Evolutionary conservation across 1,140 invertebrate genomes (phyloP), one percentile per base, ranked within the genome.

Genomic region (Dysdera silvatica): DNA sequence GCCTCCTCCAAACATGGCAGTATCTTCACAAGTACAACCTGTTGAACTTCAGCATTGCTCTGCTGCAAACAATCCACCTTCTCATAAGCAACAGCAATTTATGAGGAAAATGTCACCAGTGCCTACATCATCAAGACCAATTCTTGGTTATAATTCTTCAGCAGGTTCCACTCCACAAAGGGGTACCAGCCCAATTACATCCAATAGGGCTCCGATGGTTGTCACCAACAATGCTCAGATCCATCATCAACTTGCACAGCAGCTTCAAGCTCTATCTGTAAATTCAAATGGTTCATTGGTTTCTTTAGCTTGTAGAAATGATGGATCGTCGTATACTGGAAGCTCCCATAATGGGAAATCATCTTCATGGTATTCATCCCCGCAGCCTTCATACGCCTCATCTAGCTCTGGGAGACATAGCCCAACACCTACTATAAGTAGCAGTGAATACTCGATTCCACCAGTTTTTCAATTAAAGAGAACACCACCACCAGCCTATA

Each of bases 71-170:
- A 47, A 54, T 32, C 37, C 45, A 32, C 41, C 24, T 54, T 32
- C 41, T 16, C 67, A 65, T 66, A 84, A 81, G 65, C 86, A 89
- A 74, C 88, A 88, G 75, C 88, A 89, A 73, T 83, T 87, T 74
- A 82, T 89, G 69, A 91, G 91, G 73, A 81, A 88, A 62, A 90
- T 90, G 82, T 90, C 87, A 8, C 88, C 87, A 29, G 86, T 85
- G 33, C 41, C 84, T 86, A 70, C 60, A 48, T 61, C 70, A 52
- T 62, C 60, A 57, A 57, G 67, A 49, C 62, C 52, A 43, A 35
- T 60, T 12, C 58, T 59, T 37, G 31, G 32, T 16, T 62, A 64
- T 61, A 66, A 59, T 23, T 64, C 66, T 2, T 67, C 68, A 41
- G 63, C 68, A 47, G 70, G 70, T 59, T 72, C 72, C 32, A 71